A percentile compares a stretch with the other conserved stretches of the same genome.
Evolutionary conservation across 2,797 vertebrate species (phyloP).

Genomic region (Clarias fuscus): DNA sequence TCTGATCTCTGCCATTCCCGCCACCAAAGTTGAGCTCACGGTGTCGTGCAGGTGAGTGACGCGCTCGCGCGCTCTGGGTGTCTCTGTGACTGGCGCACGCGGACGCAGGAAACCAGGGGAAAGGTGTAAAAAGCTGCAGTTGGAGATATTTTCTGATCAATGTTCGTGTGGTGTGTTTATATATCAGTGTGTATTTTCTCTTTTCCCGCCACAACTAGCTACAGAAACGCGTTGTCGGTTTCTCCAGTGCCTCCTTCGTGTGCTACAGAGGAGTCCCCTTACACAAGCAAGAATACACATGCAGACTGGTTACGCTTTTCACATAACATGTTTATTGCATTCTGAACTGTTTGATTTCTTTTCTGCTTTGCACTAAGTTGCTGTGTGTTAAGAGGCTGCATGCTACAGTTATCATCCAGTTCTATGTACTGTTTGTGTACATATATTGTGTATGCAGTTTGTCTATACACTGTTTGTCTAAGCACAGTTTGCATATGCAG

Average conservation of each 20-base stretch:
- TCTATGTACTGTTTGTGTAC: background rate
- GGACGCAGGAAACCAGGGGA: background rate
- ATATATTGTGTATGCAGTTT: background rate
- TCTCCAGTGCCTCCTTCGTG: background rate
- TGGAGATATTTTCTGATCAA: too few species aligned
- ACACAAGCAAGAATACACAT: background rate
- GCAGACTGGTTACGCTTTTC: background rate
- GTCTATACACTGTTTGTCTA: background rate
- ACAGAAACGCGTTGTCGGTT: background rate
- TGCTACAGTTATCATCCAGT: background rate
- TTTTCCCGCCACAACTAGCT: background rate
- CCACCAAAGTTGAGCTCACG: conserved; percentile 94
- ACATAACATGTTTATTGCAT: background rate
- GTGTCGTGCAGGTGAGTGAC: conserved; percentile 92
- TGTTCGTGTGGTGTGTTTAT: background rate
- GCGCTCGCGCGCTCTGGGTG: background rate
- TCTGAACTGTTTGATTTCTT: background rate
- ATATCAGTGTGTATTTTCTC: background rate
- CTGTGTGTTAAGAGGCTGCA: background rate
- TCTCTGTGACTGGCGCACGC: background rate
- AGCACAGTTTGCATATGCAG: background rate
- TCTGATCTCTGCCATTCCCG: conserved; percentile 90
- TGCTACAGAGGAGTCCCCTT: background rate
- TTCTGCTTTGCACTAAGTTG: background rate
- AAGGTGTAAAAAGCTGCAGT: background rate